Evolutionary conservation across 2,797 vertebrate genomes (phyloP).

Genomic region (Saxicola maurus): DNA sequence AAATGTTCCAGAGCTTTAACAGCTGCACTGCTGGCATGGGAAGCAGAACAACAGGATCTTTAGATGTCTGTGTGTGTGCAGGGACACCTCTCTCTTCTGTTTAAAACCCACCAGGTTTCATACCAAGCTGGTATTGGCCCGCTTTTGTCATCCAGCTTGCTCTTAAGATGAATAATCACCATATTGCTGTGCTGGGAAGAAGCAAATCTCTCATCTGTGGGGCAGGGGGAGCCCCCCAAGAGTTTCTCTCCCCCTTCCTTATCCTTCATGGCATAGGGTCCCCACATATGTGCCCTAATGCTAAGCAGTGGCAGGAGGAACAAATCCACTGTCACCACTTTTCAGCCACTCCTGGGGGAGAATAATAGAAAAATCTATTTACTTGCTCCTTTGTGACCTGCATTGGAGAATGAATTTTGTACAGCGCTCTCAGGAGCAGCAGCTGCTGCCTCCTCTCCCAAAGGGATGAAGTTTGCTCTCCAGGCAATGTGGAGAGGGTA

Average conservation of each 20-base stretch:
- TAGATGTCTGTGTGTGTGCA: neutral
- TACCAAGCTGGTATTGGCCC: neutral
- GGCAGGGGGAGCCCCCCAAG: neutral
- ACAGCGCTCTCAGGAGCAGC: neutral
- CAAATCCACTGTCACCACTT: neutral
- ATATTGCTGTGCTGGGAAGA: neutral
- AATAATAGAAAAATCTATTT: neutral
- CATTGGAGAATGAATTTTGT: neutral
- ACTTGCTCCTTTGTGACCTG: neutral
- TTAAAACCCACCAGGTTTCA: neutral
- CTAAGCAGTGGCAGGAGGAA: neutral
- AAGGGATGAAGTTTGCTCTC: neutral
- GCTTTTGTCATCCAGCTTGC: neutral
- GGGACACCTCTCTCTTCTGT: neutral
- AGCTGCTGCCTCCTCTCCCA: neutral
- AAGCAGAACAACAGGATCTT: conserved; percentile 7
- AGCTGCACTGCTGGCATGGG: neutral
- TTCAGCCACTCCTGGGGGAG: neutral
- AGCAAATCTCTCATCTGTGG: neutral
- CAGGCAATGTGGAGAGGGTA: neutral
- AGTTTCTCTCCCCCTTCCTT: neutral
- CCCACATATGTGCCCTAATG: fast-evolving
- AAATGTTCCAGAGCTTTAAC: conserved; percentile 35
- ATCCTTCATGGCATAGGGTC: neutral
- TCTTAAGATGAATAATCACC: neutral